phyloP scores from a whole-genome alignment of 2,113 vertebrate species.

The Pachypanchax playfairii region DNA sequence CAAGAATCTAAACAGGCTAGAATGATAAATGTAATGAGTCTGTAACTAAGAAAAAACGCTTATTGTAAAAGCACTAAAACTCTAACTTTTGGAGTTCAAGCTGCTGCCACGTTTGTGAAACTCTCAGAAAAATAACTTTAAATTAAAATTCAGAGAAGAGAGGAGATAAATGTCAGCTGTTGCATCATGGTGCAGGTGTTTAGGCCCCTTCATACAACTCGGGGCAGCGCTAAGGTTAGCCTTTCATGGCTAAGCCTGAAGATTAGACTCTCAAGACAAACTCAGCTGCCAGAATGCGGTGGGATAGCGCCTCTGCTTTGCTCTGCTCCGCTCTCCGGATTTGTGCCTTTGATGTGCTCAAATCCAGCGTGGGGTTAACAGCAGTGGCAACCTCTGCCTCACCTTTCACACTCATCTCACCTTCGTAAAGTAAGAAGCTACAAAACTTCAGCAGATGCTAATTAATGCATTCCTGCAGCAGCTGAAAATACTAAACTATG shows the following conservation, averaged over 20 bases:
- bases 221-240: conserved; percentile 44
- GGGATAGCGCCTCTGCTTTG: conserved; percentile 45
- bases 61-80: not conserved
- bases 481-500: conserved; percentile 1
- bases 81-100: not conserved
- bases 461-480: not conserved
- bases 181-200: conserved; percentile 60
- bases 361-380: conserved; percentile 74
- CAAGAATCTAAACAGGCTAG: too few relatives aligned
- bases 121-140: conserved; percentile 23
- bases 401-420: conserved; percentile 54
- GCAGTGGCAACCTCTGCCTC: conserved; percentile 59
- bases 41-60: too few relatives aligned
- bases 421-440: conserved; percentile 7
- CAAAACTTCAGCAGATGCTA: conserved; percentile 5
- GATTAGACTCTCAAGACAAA: conserved; percentile 71
- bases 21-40: too few relatives aligned
- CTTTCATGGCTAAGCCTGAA: conserved; percentile 73
- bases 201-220: conserved; percentile 33
- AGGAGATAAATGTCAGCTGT: conserved; percentile 40
- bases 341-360: conserved; percentile 75
- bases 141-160: conserved; percentile 38
- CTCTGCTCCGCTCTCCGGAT: conserved; percentile 46
- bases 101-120: not conserved
- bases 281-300: conserved; percentile 50